Percentiles rank a stretch among this genome's conserved stretches.
Evolutionary conservation across 2,797 vertebrate species (phyloP).

Genomic region (Australoheros facetus): DNA sequence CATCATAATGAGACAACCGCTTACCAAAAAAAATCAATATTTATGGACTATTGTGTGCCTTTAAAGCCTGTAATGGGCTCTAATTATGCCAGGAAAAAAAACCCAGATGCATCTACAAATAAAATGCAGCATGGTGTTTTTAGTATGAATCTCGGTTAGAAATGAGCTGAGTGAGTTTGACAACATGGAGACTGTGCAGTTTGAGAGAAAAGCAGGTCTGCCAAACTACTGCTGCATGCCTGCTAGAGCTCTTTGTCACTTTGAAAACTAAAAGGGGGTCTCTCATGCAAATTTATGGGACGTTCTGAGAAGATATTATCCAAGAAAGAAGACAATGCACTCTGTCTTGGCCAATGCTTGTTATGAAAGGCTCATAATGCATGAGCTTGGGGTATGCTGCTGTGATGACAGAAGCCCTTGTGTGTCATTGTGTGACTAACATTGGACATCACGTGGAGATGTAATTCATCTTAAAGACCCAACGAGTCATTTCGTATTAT

Average conservation of each 20-base stretch:
- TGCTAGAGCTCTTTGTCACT: constrained; percentile 65
- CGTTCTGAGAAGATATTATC: constrained; percentile 55
- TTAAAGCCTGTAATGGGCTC: constrained; percentile 37
- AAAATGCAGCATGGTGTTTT: constrained; percentile 39
- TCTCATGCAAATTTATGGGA: constrained; percentile 61
- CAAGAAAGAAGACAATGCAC: constrained; percentile 58
- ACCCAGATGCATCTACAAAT: constrained; percentile 59
- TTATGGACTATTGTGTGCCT: constrained; percentile 61
- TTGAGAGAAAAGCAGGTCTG: constrained; percentile 43
- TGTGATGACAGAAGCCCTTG: constrained; percentile 20
- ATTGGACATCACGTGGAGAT: constrained; percentile 30
- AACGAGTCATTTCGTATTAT: constrained; percentile 37
- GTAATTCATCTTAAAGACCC: constrained; percentile 36
- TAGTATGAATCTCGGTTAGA: constrained; percentile 41
- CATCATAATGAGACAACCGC: constrained; percentile 48
- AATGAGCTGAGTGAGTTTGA: constrained; percentile 57
- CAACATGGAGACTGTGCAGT: constrained; percentile 51
- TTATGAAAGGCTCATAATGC: constrained; percentile 31
- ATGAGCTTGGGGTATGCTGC: constrained; percentile 16
- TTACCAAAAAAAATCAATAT: constrained; percentile 69
- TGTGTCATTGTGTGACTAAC: constrained; percentile 38
- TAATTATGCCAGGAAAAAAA: constrained; percentile 51
- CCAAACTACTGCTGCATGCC: constrained; percentile 50
- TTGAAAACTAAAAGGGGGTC: constrained; percentile 59
- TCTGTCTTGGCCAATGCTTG: constrained; percentile 35